Evolutionary conservation across 2,797 vertebrate species (phyloP).

Genomic region (Smutsia temminckii): DNA sequence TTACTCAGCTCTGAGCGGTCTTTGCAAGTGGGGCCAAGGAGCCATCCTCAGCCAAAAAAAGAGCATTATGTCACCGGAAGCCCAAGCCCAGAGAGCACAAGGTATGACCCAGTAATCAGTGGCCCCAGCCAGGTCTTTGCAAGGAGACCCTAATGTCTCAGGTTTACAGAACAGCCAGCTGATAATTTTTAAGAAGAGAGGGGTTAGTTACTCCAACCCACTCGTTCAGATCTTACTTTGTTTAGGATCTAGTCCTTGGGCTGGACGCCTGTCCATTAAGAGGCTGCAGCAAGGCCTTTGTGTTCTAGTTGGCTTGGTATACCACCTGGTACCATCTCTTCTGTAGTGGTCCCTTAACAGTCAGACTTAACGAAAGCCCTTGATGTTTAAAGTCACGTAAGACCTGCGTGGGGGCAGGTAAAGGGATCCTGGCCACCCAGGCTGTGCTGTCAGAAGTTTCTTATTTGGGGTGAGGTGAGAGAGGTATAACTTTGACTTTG

Average conservation of each 20-base stretch:
- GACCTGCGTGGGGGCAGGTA: background rate
- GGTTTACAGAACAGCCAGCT: background rate
- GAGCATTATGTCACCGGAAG: constrained; percentile 59
- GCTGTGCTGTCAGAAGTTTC: background rate
- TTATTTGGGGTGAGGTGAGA: background rate
- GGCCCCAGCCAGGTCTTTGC: background rate
- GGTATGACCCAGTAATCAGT: constrained; percentile 56
- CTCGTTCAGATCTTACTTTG: background rate
- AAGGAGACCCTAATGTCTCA: background rate
- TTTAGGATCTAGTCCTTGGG: background rate
- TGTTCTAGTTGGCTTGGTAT: background rate
- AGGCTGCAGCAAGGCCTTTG: background rate
- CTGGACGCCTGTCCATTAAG: background rate
- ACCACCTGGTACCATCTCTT: background rate
- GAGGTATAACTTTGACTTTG: background rate
- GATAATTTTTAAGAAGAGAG: background rate
- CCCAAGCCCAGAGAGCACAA: constrained; percentile 54
- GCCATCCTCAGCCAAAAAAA: constrained; percentile 53
- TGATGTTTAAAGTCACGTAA: background rate
- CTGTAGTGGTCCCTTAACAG: background rate
- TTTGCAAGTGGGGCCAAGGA: constrained; percentile 68
- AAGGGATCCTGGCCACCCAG: background rate
- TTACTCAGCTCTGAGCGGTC: constrained; percentile 67
- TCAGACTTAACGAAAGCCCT: background rate
- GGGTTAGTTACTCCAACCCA: background rate